Conservation (phyloP, 2,113 vertebrate species). For the Galbula dea region DNA sequence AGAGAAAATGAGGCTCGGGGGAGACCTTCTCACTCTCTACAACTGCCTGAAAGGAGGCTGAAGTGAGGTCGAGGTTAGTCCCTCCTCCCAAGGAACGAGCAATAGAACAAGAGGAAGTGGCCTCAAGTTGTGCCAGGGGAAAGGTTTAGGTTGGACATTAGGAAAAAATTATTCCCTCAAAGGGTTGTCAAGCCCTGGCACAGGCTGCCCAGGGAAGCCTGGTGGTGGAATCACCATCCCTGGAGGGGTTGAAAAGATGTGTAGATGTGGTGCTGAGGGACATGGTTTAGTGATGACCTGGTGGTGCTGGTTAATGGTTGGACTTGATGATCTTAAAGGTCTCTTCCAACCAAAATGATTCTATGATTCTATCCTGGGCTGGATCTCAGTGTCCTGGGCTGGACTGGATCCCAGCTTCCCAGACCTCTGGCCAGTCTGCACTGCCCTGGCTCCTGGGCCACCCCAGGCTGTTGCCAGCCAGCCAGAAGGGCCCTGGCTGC, state of each 20-base stretch:
- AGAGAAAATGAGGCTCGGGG: background rate
- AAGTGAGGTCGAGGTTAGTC: background rate
- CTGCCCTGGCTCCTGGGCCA: background rate
- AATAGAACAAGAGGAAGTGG: background rate
- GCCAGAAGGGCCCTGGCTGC: background rate
- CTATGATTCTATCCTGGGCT: background rate
- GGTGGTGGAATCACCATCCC: background rate
- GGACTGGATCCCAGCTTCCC: background rate
- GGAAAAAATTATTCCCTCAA: background rate
- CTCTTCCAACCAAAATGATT: background rate
- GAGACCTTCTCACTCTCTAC: background rate
- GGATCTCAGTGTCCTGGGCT: background rate
- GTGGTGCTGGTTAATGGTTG: background rate
- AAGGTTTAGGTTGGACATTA: background rate
- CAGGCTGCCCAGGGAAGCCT: background rate
- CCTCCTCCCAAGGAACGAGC: background rate
- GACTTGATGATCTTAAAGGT: background rate
- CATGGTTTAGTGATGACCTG: background rate
- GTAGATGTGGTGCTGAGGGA: background rate
- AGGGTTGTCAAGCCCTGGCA: background rate
- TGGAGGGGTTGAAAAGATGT: background rate
- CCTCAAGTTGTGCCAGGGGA: background rate
- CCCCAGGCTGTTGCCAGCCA: background rate
- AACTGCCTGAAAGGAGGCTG: background rate
- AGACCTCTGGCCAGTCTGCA: background rate